Base-by-base conservation (phyloP, 2,797 vertebrate genomes). In the Falco concolor region DNA sequence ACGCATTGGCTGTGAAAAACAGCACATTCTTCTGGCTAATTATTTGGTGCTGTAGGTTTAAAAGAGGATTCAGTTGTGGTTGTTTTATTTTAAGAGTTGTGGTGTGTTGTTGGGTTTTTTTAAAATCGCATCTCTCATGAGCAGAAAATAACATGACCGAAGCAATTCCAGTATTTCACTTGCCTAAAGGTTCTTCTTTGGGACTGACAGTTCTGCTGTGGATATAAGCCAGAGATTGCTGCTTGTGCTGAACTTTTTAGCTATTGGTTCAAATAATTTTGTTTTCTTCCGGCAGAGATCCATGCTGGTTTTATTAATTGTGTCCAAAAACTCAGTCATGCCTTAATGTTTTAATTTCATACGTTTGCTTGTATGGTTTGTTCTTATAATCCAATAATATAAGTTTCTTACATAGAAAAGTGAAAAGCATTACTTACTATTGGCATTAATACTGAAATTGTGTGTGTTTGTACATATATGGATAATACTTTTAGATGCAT, bases 401-500 rank as follows among this genome's bases (percentile, higher is more conserved):
- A 22, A 13, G 10, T 56, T 74, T 75, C 38, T 78, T 34, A 64
- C 9, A 9, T 2, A 10, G n/a, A 28, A 52, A 74, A 79, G 38
- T n/a, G 57, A 21, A 13, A 90, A 61, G 38, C 38, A 13, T 25
- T 53, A 18, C 12, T 38, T 73, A 11, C 32, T 45, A 1, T 12
- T 30, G 12, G 44, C 40, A 24, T 34, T 2, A 17, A 19, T 61
- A 53, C 1, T 61, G 59, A 34, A 3, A 4, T 20, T 10, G 14
- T 12, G 28, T 16, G 10, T 64, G 27, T 52, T 73, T 49, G 11
- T 19, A 16, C 20, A 6, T 15, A 4, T 12, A 0, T 0, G 1
- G 36, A 13, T 28, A 25, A 45, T 45, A 28, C 36, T 86, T 88
- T 59, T 23, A 52, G 50, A 25, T 57, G 17, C 5, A 1, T 10